Evolutionary conservation across 2,888 invertebrate genomes (phyloP).

Genomic region (Beris morrisii): DNA sequence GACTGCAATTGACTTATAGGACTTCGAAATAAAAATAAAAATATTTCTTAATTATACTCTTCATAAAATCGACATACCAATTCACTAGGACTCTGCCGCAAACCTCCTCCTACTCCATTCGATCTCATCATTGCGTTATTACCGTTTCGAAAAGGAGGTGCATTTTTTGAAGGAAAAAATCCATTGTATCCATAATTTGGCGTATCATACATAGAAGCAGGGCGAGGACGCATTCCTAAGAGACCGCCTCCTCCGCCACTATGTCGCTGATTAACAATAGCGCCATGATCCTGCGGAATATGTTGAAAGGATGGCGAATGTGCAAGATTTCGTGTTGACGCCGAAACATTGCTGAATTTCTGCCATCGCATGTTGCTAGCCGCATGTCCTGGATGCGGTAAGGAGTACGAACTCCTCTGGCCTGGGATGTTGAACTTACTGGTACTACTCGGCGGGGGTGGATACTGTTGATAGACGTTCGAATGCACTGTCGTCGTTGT

Average conservation of each 20-base stretch:
- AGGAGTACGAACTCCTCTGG: constrained; percentile 44
- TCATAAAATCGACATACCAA: constrained; percentile 44
- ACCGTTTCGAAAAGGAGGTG: constrained; percentile 8
- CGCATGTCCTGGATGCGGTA: constrained; percentile 45
- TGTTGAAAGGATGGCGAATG: constrained; percentile 43
- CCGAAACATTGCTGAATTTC: constrained; percentile 40
- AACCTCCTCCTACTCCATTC: constrained; percentile 11
- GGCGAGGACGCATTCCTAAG: constrained; percentile 34
- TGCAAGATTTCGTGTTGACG: constrained; percentile 38
- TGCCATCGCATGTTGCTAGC: constrained; percentile 44
- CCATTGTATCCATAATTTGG: constrained; percentile 38
- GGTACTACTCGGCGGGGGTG: constrained; percentile 40
- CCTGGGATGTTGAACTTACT: constrained; percentile 42
- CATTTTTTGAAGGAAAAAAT: constrained; percentile 26
- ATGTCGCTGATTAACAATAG: constrained; percentile 36
- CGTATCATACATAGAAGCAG: constrained; percentile 43
- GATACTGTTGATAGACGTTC: constrained; percentile 40
- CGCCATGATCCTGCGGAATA: constrained; percentile 39
- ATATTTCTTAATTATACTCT: no score
- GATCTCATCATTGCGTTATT: neutral
- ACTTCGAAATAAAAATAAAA: no score
- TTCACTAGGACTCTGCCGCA: constrained; percentile 44
- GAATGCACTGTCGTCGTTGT: constrained; percentile 35
- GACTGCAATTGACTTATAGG: no score
- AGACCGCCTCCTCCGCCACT: constrained; percentile 8